Conservation (phyloP, 2,113 vertebrate genomes). For the Scopus umbretta region DNA sequence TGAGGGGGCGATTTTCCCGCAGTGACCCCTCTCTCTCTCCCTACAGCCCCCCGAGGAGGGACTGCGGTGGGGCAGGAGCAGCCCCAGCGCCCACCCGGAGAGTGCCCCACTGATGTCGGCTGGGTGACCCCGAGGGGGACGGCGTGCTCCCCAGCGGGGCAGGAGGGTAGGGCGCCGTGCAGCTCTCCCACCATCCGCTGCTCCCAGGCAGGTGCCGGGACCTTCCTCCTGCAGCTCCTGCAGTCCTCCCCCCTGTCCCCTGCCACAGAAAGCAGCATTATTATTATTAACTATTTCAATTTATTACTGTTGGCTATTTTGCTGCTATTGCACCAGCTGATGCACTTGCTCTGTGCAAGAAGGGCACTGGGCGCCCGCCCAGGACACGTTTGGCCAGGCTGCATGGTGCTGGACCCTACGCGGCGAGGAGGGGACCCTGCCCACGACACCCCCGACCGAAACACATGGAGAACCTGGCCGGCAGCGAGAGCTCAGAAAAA, state of each 20-base stretch:
- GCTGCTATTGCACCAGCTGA: not conserved
- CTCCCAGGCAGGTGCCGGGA: accelerated
- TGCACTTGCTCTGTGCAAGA: not conserved
- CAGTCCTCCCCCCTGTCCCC: not conserved
- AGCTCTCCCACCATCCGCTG: not conserved
- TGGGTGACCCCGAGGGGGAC: not conserved
- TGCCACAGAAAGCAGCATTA: not conserved
- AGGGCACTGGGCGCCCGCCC: not conserved
- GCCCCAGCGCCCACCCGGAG: accelerated
- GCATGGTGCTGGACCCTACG: not conserved
- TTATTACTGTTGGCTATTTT: not conserved
- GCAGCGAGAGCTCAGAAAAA: not conserved
- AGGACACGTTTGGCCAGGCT: accelerated
- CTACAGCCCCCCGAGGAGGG: not conserved
- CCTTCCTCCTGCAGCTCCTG: not conserved
- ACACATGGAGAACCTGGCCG: accelerated
- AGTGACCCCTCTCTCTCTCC: too few relatives aligned
- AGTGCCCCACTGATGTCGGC: accelerated
- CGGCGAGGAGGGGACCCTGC: not conserved
- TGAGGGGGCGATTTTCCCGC: accelerated
- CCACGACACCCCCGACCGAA: accelerated
- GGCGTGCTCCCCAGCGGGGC: not conserved
- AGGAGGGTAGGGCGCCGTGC: not conserved
- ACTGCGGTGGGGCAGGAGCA: not conserved
- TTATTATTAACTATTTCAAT: too few relatives aligned